phyloP scores from a whole-genome alignment of 1,140 invertebrate species.

The Archivesica marissinica region DNA sequence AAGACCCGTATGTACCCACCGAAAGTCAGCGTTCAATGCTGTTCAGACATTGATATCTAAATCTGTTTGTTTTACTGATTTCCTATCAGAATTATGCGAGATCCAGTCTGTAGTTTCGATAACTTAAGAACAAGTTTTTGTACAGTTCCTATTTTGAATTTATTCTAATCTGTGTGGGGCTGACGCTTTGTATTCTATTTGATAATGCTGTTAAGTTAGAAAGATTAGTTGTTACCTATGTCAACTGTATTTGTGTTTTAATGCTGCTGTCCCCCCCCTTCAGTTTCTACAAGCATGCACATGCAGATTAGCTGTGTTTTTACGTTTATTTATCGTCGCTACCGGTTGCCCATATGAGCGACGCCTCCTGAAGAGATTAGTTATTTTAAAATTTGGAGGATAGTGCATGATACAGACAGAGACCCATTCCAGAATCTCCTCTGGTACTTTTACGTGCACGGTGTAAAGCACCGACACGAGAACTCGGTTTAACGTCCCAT shows the following conservation, averaged over 20 bases:
- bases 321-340: too few relatives aligned
- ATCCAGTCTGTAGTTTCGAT: constrained; percentile 30
- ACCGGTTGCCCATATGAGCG: too few relatives aligned
- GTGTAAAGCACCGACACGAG: too few relatives aligned
- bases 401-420: too few relatives aligned
- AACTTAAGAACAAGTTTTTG: constrained; percentile 33
- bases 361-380: too few relatives aligned
- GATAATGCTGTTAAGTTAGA: constrained; percentile 11
- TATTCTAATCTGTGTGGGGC: constrained; percentile 17
- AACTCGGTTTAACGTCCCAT: too few relatives aligned
- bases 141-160: constrained; percentile 20
- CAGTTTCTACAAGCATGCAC: too few relatives aligned
- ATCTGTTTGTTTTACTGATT: constrained; percentile 63
- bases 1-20: constrained; percentile 35
- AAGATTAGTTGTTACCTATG: constrained; percentile 36
- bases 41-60: constrained; percentile 53
- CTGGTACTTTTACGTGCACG: too few relatives aligned
- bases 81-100: constrained; percentile 52
- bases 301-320: too few relatives aligned
- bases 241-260: constrained; percentile 19
- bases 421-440: too few relatives aligned
- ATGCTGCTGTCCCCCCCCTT: too few relatives aligned
- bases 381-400: too few relatives aligned
- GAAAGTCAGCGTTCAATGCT: constrained; percentile 43
- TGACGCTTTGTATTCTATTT: constrained; percentile 7